Conservation (phyloP, 2,113 vertebrate genomes). For the Vulpes lagopus region DNA sequence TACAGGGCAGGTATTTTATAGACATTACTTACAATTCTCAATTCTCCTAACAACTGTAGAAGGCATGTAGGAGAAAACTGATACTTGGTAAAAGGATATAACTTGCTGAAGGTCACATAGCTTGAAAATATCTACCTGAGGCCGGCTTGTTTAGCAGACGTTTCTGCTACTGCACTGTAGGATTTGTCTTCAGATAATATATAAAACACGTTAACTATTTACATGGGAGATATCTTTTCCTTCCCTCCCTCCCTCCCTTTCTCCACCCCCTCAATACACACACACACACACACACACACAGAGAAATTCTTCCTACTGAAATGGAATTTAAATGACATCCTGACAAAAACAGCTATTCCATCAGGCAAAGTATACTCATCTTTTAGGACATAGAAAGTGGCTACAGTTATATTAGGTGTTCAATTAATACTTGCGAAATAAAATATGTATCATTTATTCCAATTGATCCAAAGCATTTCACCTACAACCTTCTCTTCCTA, state of each 20-base stretch:
- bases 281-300: neutral
- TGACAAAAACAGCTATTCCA: neutral
- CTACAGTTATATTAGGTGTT: neutral
- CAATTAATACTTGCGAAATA: neutral
- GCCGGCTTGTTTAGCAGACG: neutral
- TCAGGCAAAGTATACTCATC: neutral
- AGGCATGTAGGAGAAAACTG: slow-evolving; percentile 21
- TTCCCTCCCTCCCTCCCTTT: neutral
- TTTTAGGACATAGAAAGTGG: neutral
- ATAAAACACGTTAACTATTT: slow-evolving; percentile 17
- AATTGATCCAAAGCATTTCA: neutral
- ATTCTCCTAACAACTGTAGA: neutral
- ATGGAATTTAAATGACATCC: neutral
- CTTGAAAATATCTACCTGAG: neutral
- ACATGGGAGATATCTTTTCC: neutral
- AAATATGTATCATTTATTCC: neutral
- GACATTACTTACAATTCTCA: slow-evolving; percentile 45
- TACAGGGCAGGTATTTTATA: slow-evolving; percentile 56
- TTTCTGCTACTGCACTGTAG: neutral
- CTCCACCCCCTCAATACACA: neutral
- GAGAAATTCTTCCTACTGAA: neutral
- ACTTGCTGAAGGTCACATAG: neutral
- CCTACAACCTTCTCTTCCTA: neutral
- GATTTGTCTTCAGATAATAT: neutral
- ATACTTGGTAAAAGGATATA: neutral